These are phyloP conservation scores for Odontocerum albicorne DNA, from an alignment of 2,888 invertebrate genomes.

Conservation along the genomic window DNA sequence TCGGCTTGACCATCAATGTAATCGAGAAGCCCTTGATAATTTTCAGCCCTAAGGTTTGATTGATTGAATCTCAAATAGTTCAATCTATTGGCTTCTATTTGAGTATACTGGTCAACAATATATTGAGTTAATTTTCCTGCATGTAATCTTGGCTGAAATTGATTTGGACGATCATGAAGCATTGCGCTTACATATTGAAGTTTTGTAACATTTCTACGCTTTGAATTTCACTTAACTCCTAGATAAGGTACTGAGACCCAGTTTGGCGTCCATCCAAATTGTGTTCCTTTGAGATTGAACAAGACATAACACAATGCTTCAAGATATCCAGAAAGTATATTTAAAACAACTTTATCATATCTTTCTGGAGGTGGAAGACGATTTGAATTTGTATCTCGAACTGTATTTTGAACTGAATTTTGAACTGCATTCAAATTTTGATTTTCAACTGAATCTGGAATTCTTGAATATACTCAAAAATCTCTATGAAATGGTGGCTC, in stretches of 20 bases:
- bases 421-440: not conserved
- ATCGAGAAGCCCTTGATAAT: not conserved
- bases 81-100: not conserved
- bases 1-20: not conserved
- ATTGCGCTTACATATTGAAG: too few relatives aligned
- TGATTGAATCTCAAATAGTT: not conserved
- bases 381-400: too few relatives aligned
- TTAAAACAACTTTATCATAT: not conserved
- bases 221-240: not conserved
- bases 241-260: not conserved
- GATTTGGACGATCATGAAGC: too few relatives aligned
- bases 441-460: too few relatives aligned
- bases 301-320: not conserved
- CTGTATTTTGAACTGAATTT: too few relatives aligned
- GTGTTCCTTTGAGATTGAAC: not conserved
- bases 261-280: not conserved
- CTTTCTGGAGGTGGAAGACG: too few relatives aligned
- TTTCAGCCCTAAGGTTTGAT: not conserved
- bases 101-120: not conserved
- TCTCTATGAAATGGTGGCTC: not conserved
- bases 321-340: not conserved
- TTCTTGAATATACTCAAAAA: not conserved
- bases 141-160: not conserved
- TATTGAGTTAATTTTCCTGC: slow-evolving; percentile 1
- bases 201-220: too few relatives aligned